A percentile compares a stretch with the other conserved stretches of the same genome.
Evolutionary conservation across 2,888 invertebrate species (phyloP).

Genomic region (Tenthredo scrophulariae): DNA sequence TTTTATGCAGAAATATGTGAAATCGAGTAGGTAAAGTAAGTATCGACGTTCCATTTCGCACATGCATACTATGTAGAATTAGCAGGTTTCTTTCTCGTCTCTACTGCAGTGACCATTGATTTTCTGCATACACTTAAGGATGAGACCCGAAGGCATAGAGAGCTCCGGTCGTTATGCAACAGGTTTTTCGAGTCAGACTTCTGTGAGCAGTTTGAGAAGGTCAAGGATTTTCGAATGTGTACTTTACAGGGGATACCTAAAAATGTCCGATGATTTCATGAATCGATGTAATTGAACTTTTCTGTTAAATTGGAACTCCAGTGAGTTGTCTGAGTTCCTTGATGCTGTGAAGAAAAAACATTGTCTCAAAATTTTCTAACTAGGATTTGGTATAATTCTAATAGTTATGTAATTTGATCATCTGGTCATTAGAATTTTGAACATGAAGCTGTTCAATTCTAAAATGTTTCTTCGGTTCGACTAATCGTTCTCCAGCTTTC

Average conservation of each 20-base stretch:
- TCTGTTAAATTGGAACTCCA: neutral
- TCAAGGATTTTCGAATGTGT: neutral
- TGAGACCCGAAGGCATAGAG: neutral
- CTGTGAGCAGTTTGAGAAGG: constrained; percentile 20
- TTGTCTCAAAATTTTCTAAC: too few species aligned
- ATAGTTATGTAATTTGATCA: too few species aligned
- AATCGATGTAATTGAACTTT: neutral
- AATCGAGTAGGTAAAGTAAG: neutral
- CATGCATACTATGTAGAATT: neutral
- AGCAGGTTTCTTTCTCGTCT: neutral
- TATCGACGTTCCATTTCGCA: neutral
- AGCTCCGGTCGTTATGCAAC: constrained; percentile 30
- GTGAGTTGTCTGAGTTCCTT: neutral
- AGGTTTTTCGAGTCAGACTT: constrained; percentile 27
- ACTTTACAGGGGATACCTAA: neutral
- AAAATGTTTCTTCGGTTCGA: too few species aligned
- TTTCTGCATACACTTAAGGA: constrained; percentile 21
- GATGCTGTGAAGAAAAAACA: too few species aligned
- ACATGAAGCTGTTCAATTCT: too few species aligned
- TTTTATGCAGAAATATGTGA: neutral
- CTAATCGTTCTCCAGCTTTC: too few species aligned
- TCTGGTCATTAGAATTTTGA: too few species aligned
- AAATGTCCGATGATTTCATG: neutral
- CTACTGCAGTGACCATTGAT: neutral
- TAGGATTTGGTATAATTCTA: too few species aligned